phyloP scores from a whole-genome alignment of 2,113 vertebrate genomes.

The cat (Felis catus) region DNA sequence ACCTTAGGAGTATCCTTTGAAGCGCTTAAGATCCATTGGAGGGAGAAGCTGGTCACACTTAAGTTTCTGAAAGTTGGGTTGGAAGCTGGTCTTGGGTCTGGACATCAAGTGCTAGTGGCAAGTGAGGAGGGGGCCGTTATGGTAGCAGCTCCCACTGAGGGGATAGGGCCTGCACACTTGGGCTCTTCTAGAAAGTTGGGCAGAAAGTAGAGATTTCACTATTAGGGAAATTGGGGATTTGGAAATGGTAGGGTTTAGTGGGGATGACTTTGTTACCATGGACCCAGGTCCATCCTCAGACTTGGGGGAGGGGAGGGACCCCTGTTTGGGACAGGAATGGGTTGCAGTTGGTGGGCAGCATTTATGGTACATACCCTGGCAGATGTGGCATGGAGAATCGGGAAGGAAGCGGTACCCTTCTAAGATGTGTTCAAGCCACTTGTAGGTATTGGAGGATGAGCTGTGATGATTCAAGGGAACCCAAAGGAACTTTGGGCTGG shows the following conservation, averaged over 20 bases:
- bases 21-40: neutral
- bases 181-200: neutral
- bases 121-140: neutral
- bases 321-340: neutral
- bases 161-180: neutral
- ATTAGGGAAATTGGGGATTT: neutral
- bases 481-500: neutral
- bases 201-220: neutral
- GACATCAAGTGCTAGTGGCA: neutral
- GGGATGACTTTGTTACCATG: constrained; percentile 5
- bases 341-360: neutral
- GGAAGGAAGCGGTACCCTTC: neutral
- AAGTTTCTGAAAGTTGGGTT: neutral
- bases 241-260: neutral
- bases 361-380: neutral
- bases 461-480: neutral
- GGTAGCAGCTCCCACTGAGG: neutral
- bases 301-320: neutral
- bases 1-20: neutral
- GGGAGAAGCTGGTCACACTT: neutral
- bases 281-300: neutral
- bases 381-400: fast-evolving
- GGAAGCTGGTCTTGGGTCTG: neutral
- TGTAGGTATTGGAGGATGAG: too few relatives aligned
- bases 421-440: neutral